Evolutionary conservation across 2,797 vertebrate species (phyloP), one percentile per base, ranked within the genome.

Genomic region (Lindbergichthys nudifrons): DNA sequence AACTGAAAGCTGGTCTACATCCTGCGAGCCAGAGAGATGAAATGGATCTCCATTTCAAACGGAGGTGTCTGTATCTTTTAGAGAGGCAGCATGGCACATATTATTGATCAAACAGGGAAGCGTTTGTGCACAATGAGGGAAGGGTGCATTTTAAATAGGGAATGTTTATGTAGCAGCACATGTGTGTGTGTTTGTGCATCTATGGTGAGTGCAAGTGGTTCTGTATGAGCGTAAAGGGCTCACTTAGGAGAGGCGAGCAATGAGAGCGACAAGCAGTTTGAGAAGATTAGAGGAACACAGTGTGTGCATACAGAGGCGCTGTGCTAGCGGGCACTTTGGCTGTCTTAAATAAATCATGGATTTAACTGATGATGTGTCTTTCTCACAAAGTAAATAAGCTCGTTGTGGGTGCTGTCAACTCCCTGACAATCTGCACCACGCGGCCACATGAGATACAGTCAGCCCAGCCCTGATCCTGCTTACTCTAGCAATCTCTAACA

Each of bases 301-400:
- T 80, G 87, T 90, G 83, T 82, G 83, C 78, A 74, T 78, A 87
- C 70, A 84, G 75, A 83, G 83, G 75, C 68, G 86, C 81, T 81
- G 80, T 80, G 89, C 91, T 92, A 78, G 75, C 65, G 88, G 92
- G 87, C 93, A 93, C 92, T 93, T 92, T 89, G 91, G 90, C 90
- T 89, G 90, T 89, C 88, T 84, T 88, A 82, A 93, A 92, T 84
- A 92, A 93, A 91, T 90, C 77, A 88, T 73, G 80, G 80, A 84
- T 88, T 90, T 83, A 88, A 89, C 80, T 84, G 85, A 91, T 87
- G 84, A 88, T 71, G 83, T 82, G 87, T 90, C 87, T 87, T 74
- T 83, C 79, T 82, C 80, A 81, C 85, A 82, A 85, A 86, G 89
- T 87, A 90, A 92, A 91, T 87, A 88, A 81, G 81, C 88, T 74